A percentile compares a stretch with the other conserved stretches of the same genome.
Conservation (phyloP, 2,113 vertebrate genomes). For the Pongo abelii region DNA sequence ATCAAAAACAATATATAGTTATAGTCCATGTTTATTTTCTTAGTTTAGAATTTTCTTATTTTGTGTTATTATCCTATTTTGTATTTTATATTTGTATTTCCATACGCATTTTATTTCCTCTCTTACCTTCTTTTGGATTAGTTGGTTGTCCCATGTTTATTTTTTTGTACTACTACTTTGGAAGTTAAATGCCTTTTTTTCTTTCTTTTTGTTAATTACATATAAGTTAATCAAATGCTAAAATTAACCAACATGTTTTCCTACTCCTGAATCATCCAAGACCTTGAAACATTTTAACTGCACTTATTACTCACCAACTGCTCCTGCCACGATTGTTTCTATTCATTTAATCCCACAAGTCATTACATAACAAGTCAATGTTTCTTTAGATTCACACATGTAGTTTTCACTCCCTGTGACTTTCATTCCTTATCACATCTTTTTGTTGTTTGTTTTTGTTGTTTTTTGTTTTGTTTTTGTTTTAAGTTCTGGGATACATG, state of each 20-base stretch:
- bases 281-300: neutral
- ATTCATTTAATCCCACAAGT: neutral
- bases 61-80: neutral
- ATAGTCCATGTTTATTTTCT: neutral
- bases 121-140: neutral
- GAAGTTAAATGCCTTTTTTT: neutral
- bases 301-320: neutral
- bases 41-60: neutral
- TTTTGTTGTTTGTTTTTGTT: too few species aligned
- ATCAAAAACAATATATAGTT: neutral
- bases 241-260: neutral
- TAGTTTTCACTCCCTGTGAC: neutral
- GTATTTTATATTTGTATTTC: neutral
- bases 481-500: too few species aligned
- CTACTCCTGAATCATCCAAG: neutral
- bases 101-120: neutral
- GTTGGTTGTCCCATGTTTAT: neutral
- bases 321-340: neutral
- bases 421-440: neutral
- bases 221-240: neutral
- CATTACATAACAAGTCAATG: neutral
- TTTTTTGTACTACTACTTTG: neutral
- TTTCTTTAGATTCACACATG: neutral
- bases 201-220: neutral
- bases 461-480: too few species aligned